Percentiles rank a stretch among this genome's conserved stretches.
phyloP scores from a whole-genome alignment of 2,888 invertebrate species.

The Balanococcus diminutus region DNA sequence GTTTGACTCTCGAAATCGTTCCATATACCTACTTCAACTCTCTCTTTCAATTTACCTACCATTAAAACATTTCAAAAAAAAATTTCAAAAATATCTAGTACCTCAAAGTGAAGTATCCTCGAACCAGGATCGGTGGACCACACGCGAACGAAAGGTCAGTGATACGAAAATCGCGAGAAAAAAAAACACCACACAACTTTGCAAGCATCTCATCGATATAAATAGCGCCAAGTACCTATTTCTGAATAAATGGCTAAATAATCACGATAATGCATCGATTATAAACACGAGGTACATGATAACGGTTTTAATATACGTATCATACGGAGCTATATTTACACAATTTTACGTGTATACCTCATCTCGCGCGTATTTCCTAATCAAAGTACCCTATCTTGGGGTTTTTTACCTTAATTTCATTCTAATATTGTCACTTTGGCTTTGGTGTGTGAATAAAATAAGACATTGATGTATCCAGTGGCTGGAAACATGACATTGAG shows the following conservation, averaged over 20 bases:
- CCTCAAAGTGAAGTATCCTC: neutral
- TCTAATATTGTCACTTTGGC: neutral
- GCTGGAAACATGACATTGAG: neutral
- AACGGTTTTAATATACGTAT: neutral
- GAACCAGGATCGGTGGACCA: neutral
- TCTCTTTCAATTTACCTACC: too few species aligned
- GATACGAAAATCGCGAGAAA: neutral
- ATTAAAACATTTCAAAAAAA: neutral
- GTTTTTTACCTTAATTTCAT: neutral
- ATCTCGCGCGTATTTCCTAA: neutral
- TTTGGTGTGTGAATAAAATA: neutral
- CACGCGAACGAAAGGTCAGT: neutral
- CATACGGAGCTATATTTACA: neutral
- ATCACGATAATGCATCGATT: neutral
- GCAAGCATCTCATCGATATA: neutral
- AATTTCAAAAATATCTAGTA: neutral
- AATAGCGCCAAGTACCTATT: conserved; percentile 20
- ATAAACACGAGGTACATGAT: neutral
- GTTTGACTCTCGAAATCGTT: too few species aligned
- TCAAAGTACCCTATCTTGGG: neutral
- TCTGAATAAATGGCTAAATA: conserved; percentile 10
- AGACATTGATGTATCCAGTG: neutral
- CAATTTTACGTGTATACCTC: neutral
- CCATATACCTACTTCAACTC: too few species aligned
- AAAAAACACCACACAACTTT: neutral